Base-by-base conservation (phyloP, 2,888 invertebrate species). In the Euplagia quadripunctaria region DNA sequence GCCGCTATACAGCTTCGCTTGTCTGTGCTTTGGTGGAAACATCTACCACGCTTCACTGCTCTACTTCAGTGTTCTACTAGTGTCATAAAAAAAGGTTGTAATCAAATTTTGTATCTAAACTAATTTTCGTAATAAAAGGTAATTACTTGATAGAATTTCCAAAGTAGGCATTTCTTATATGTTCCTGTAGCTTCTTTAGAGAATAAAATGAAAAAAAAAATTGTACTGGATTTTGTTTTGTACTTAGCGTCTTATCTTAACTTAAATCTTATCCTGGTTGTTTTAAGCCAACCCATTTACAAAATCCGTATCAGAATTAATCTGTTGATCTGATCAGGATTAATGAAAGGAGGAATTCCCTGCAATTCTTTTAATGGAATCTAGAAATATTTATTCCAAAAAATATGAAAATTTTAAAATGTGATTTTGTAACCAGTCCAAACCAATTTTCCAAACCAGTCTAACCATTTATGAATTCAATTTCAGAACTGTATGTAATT, bases 221-320 rank as follows among this genome's bases (percentile, higher is more conserved):
- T 46, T 46, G 9, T 4, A 46, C 9, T 20, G 31, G 11, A 16
- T 42, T 41, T 63, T 73, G 55, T 70, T 73, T 73, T 70, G 31
- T 43, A 73, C 42, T 71, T 73, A 58, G 73, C 64, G 11, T 64
- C 64, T n/a, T n/a, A n/a, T n/a, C 68, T 72, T 65, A n/a, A 11
- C 42, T 31, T 42, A 43, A 31, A 14, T 64, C 17, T 75, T 71
- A 41, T n/a, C n/a, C 20, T 55, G 58, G 72, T 74, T 79, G 63
- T 74, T 77, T 61, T 68, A 43, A 77, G 74, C 52, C 49, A 31
- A 55, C 71, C 17, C 68, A 71, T 71, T 63, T 69, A n/a, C 66
- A 64, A 63, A 70, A 77, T 70, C 20, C 52, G 46, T 20, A 46
- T 72, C 51, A 64, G 55, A 41, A 72, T 64, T 73, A 73, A 83